Conservation (phyloP, 2,797 vertebrate genomes). For the Lemur catta region DNA sequence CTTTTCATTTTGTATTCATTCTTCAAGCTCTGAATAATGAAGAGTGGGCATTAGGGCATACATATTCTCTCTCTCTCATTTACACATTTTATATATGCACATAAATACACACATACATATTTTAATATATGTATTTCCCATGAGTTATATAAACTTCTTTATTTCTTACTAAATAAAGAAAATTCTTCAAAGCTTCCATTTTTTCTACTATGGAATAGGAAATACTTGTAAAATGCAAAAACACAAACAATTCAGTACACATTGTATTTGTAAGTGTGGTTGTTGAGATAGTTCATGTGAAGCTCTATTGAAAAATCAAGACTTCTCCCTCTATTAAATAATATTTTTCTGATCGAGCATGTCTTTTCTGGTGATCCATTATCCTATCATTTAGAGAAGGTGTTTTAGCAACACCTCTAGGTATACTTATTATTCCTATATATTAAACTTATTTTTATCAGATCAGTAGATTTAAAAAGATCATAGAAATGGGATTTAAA, state of each 20-base stretch:
- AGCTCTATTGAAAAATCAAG: background rate
- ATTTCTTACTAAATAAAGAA: background rate
- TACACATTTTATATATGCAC: background rate
- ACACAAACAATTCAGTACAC: background rate
- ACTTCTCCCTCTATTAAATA: background rate
- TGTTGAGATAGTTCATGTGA: background rate
- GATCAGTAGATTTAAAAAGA: background rate
- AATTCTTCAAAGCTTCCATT: background rate
- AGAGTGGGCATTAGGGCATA: background rate
- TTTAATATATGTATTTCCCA: background rate
- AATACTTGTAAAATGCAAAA: background rate
- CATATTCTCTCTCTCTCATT: background rate
- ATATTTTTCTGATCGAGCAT: background rate
- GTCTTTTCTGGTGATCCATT: background rate
- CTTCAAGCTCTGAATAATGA: background rate
- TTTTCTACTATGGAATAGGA: background rate
- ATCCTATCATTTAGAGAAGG: background rate
- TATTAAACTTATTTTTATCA: slow-evolving; percentile 22
- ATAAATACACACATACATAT: background rate
- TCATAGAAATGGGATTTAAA: slow-evolving; percentile 45
- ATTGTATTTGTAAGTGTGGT: background rate
- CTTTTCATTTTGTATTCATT: background rate
- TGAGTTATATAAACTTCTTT: background rate
- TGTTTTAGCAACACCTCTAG: background rate
- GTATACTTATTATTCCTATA: background rate